These are phyloP conservation scores for Styela clava DNA, from an alignment of 23 tunicate genomes.

Conservation along the genomic window DNA sequence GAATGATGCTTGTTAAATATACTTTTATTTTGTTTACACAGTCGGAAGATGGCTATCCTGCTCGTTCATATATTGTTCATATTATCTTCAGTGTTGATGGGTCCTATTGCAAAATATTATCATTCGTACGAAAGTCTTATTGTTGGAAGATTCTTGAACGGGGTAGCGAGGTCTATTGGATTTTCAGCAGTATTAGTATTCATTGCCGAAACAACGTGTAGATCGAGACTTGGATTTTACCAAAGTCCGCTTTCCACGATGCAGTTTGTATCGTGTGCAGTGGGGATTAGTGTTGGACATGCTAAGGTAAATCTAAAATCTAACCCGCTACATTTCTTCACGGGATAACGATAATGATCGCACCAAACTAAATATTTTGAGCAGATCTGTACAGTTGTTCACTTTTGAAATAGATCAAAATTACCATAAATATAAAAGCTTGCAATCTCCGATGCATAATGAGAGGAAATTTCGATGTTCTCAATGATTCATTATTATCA, in stretches of 20 bases:
- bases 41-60: no score
- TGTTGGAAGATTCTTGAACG: neutral
- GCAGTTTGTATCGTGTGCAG: neutral
- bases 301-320: neutral
- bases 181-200: neutral
- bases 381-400: no score
- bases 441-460: no score
- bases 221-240: conserved; percentile 13
- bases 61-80: neutral
- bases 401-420: no score
- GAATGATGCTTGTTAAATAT: no score
- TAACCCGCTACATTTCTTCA: neutral
- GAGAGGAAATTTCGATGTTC: no score
- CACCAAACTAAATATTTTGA: no score
- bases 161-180: conserved; percentile 5
- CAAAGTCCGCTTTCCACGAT: neutral
- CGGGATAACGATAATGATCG: no score
- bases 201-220: conserved; percentile 4
- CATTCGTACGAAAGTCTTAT: conserved; percentile 5
- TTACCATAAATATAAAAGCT: no score
- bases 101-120: neutral
- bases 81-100: neutral
- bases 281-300: neutral
- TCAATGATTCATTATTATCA: no score
- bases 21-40: no score